Conservation (phyloP, 1,140 invertebrate genomes). For the Nixonia krombeini region DNA sequence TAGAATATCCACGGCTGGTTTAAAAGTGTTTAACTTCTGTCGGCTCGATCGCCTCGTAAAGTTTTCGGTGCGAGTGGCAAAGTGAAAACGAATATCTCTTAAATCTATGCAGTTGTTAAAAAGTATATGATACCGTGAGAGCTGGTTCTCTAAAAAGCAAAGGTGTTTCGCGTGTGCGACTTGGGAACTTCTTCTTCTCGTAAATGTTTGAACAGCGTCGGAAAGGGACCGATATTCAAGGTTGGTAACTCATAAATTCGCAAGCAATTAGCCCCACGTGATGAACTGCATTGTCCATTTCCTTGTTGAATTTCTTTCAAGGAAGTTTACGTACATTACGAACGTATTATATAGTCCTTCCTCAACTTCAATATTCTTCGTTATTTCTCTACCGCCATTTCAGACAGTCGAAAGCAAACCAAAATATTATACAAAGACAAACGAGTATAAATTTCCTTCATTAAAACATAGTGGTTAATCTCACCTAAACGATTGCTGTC, state of each 20-base stretch:
- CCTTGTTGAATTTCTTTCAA: neutral
- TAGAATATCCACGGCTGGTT: too few species aligned
- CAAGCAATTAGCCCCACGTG: too few species aligned
- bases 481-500: too few species aligned
- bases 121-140: conserved; percentile 23
- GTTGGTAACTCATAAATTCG: conserved; percentile 23
- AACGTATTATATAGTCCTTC: too few species aligned
- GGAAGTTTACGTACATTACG: too few species aligned
- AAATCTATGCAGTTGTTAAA: conserved; percentile 32
- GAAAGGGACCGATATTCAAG: conserved; percentile 29
- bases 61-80: conserved; percentile 20
- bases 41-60: conserved; percentile 20
- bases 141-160: conserved; percentile 24
- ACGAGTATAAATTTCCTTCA: too few species aligned
- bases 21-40: too few species aligned
- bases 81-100: conserved; percentile 21
- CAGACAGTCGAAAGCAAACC: too few species aligned
- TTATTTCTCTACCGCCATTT: too few species aligned
- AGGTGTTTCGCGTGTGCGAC: conserved; percentile 33
- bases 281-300: too few species aligned
- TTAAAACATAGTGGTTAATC: too few species aligned
- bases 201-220: conserved; percentile 38
- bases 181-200: conserved; percentile 26
- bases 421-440: neutral
- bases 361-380: too few species aligned